Evolutionary conservation across 2,888 invertebrate genomes (phyloP).

Genomic region (Venustoraphidia nigricollis): DNA sequence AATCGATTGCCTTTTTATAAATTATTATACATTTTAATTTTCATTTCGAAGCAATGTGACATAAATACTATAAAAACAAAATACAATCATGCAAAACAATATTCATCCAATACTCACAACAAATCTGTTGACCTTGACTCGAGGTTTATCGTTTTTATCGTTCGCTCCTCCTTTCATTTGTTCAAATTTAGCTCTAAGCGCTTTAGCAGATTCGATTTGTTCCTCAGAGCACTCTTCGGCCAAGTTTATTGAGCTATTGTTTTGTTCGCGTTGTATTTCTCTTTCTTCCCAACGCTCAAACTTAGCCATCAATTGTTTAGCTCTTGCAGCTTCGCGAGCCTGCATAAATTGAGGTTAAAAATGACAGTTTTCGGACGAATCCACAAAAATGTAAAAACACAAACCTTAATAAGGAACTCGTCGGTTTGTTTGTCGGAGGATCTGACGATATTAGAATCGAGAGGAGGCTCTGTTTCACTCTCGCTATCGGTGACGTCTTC

Average conservation of each 20-base stretch:
- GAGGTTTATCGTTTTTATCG: conserved; percentile 33
- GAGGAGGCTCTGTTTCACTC: conserved; percentile 19
- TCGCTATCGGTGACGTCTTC: conserved; percentile 29
- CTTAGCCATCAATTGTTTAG: conserved; percentile 69
- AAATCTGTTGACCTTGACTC: conserved; percentile 75
- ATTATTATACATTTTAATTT: conserved; percentile 1
- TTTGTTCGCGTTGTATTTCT: conserved; percentile 41
- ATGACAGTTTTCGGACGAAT: neutral
- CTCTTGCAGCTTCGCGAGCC: conserved; percentile 65
- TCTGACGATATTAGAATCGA: conserved; percentile 9
- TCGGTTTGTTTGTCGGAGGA: conserved; percentile 32
- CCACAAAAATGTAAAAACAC: neutral
- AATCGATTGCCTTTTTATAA: neutral
- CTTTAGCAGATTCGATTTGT: conserved; percentile 74
- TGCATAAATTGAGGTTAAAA: conserved; percentile 16
- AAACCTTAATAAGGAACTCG: conserved; percentile 51
- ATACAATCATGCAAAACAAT: neutral
- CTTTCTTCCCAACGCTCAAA: conserved; percentile 77
- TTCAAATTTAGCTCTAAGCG: conserved; percentile 78
- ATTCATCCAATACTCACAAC: conserved; percentile 51
- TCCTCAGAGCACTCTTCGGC: conserved; percentile 38
- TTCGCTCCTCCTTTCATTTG: conserved; percentile 49
- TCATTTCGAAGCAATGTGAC: conserved; percentile 1
- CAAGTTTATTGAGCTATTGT: conserved; percentile 27
- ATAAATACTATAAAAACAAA: conserved; percentile 2